Evolutionary conservation across 2,797 vertebrate species (phyloP).

Genomic region (Hapalemur alaotrensis): DNA sequence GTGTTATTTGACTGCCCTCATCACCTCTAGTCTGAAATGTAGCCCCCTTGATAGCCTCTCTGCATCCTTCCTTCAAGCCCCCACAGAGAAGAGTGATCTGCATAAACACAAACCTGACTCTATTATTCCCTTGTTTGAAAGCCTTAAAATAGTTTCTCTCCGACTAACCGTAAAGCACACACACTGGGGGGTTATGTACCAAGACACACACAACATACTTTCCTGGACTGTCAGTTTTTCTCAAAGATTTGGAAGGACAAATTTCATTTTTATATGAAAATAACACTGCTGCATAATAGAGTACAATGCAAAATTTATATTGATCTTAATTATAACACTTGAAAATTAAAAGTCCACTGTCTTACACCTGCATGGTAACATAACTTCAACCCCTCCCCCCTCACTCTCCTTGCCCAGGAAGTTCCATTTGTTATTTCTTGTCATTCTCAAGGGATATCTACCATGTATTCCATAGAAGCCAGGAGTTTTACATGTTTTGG

Average conservation of each 20-base stretch:
- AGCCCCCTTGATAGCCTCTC: not conserved
- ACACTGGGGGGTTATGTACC: rapidly evolving
- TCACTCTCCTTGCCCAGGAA: not conserved
- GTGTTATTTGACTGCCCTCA: not conserved
- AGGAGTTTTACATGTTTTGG: not conserved
- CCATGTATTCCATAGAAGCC: not conserved
- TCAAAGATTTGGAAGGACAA: not conserved
- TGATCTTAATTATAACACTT: not conserved
- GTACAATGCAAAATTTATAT: not conserved
- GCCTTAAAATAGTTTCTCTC: not conserved
- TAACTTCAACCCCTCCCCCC: not conserved
- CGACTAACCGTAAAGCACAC: not conserved
- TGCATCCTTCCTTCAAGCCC: not conserved
- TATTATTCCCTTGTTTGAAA: not conserved
- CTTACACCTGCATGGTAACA: not conserved
- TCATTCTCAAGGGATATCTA: not conserved
- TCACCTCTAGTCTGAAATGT: not conserved
- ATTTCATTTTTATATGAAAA: not conserved
- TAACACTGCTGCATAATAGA: not conserved
- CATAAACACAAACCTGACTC: not conserved
- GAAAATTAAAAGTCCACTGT: not conserved
- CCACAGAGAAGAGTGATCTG: not conserved
- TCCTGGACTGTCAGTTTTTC: not conserved
- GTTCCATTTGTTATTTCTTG: not conserved
- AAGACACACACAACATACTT: not conserved